Base-by-base conservation (phyloP, 2,113 vertebrate genomes). In the Bubo scandiacus region DNA sequence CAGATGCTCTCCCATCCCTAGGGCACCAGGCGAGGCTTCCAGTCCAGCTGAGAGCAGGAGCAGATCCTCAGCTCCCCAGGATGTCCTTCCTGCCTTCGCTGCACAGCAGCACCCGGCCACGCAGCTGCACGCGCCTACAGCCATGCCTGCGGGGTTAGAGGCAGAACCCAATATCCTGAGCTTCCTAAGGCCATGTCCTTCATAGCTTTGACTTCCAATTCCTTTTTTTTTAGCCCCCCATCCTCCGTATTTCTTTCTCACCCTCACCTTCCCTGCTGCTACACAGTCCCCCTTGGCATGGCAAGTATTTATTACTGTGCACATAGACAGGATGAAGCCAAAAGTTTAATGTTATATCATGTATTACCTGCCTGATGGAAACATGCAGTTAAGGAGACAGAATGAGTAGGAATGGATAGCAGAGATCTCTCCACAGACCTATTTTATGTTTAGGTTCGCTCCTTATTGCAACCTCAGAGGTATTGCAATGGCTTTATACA, bases 361-460 rank as follows among this genome's bases (percentile, higher is more conserved):
- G 9, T 54, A 20, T 51, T 52, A 62, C 29, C 61, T 73, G 54
- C 47, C 32, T n/a, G 40, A 40, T 8, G 20, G 79, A 84, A 63
- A 49, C 3, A 2, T 2, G 0, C 18, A 29, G 34, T n/a, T 75
- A 38, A 57, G 26, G 19, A 47, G 57, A 30, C 23, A 43, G 40
- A 30, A 47, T 1, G 2, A 72, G 38, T 34, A 36, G 32, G 27
- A 67, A 51, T 1, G 4, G n/a, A 49, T 3, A 38, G 27, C 0
- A 5, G 27, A 49, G 20, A 38, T 11, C 25, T 59, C 63, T 42
- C 25, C 86, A 61, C 40, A 54, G 79, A 27, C 49, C 54, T 57
- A 0, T 9, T 78, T 74, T 34, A 23, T 47, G n/a, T 62, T 92
- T 40, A 57, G 15, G 57, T 51, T 23, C 32, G 38, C 29, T 57